Base-by-base conservation (phyloP, 2,888 invertebrate genomes). In the Orthosia cruda region DNA sequence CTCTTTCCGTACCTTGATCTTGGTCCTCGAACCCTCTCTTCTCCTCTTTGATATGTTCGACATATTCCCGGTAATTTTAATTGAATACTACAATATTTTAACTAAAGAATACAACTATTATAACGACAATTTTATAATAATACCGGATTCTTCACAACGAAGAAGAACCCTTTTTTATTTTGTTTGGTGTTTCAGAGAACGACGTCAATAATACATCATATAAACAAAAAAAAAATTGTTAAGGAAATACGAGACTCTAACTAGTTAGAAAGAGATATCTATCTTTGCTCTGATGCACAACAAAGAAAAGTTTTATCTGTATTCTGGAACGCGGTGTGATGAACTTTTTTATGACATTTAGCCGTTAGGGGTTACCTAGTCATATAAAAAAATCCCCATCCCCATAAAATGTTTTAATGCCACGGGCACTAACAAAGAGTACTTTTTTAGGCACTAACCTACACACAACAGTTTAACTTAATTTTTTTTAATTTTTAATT, bases 41-140 rank as follows among this genome's bases (percentile, higher is more conserved):
- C 94, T 96, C 87, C 97, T 93, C 87, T 96, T 97, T n/a, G 97
- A 97, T 91, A 97, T 94, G 89, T 94, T 97, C 20, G 97, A 96
- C 97, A 97, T 97, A 15, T 62, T 90, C 72, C 73, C 72, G 59
- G 71, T 71, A 52, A 68, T 86, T 59, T 61, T 64, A 58, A 23
- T 50, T 12, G 50, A 58, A 16, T 57, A 63, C 20, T 20, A 65
- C 40, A 74, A 59, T 80, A 66, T 72, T 71, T 65, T 59, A 63
- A 61, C 3, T 15, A 67, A 32, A 26, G 18, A 71, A 77, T 74
- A 82, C 81, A 84, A 84, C 57, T 85, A 89, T 79, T 87, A 79
- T 66, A 86, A 87, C 86, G 76, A 77, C 79, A 89, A 86, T 88
- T 89, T 55, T 87, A 80, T 81, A 75, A 77, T 77, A 83, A 55